Percentiles rank a stretch among this genome's conserved stretches.
Conservation (phyloP, 1,140 invertebrate species). For the Drosophila nasuta region DNA sequence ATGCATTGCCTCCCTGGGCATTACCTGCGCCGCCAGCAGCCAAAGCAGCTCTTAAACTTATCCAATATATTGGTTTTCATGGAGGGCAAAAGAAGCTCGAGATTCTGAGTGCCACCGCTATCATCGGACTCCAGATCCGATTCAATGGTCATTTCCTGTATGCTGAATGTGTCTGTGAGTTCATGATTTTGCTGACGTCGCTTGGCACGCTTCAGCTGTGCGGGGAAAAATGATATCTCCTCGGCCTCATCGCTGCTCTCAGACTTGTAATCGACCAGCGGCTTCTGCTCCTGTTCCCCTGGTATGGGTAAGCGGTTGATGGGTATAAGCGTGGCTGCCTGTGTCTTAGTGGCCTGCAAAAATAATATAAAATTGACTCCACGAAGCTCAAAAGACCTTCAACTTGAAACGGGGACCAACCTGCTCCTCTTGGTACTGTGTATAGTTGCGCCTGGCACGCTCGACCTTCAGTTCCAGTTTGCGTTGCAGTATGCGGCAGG, state of each 20-base stretch:
- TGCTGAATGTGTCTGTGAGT: constrained; percentile 83
- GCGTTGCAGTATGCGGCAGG: constrained; percentile 83
- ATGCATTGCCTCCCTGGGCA: constrained; percentile 39
- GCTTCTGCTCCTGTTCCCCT: constrained; percentile 76
- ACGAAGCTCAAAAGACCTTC: neutral
- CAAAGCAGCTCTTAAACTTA: constrained; percentile 76
- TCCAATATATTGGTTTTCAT: constrained; percentile 76
- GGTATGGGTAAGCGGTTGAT: constrained; percentile 81
- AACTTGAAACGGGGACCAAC: constrained; percentile 39
- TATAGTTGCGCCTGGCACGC: constrained; percentile 81
- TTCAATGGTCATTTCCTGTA: constrained; percentile 84
- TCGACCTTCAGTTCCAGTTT: constrained; percentile 84
- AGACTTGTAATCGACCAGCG: constrained; percentile 83
- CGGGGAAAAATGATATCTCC: constrained; percentile 80
- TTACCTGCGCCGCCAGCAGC: constrained; percentile 74
- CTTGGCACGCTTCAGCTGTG: constrained; percentile 71
- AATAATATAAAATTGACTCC: neutral
- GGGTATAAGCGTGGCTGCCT: constrained; percentile 79
- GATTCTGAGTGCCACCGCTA: constrained; percentile 79
- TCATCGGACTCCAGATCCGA: constrained; percentile 82
- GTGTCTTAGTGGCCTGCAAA: constrained; percentile 74
- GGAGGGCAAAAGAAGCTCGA: constrained; percentile 77
- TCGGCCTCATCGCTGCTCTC: constrained; percentile 83
- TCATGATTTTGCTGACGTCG: constrained; percentile 73
- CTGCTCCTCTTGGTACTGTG: constrained; percentile 80